A percentile compares a stretch with the other conserved stretches of the same genome.
Conservation (phyloP, 2,113 vertebrate genomes). For the Sialia sialis region DNA sequence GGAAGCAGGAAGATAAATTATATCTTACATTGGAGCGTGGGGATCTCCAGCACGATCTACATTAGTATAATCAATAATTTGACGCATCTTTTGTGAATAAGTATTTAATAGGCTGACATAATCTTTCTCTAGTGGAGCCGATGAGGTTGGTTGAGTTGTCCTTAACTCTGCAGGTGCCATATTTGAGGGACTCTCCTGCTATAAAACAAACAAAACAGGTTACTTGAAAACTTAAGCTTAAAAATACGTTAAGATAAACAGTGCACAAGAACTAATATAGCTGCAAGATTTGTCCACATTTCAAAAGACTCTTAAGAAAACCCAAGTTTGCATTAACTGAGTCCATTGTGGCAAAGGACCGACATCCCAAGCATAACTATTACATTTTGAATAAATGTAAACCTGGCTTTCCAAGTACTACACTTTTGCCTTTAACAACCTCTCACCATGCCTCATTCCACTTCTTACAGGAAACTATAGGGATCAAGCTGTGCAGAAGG, state of each 20-base stretch:
- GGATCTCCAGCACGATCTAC: rapidly evolving
- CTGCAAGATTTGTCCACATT: not conserved
- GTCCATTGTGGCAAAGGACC: not conserved
- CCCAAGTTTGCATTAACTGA: not conserved
- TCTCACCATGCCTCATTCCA: not conserved
- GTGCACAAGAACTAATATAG: not conserved
- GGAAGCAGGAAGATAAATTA: not conserved
- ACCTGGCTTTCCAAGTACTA: not conserved
- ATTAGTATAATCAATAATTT: not conserved
- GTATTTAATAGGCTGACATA: slow-evolving; percentile 38
- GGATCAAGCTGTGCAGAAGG: not conserved
- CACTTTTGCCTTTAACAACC: not conserved
- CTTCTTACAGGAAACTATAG: not conserved
- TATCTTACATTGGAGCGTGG: slow-evolving; percentile 32
- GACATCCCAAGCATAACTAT: not conserved
- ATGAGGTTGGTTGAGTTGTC: not conserved
- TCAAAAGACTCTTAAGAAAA: not conserved
- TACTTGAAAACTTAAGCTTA: not conserved
- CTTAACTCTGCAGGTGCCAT: not conserved
- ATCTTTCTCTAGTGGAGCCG: not conserved
- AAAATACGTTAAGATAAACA: not conserved
- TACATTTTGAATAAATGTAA: not conserved
- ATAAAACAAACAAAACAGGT: not conserved
- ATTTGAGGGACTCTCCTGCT: not conserved
- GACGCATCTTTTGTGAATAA: rapidly evolving